Evolutionary conservation across 2,888 invertebrate genomes (phyloP).

Genomic region (Acrocyrtus sp.): DNA sequence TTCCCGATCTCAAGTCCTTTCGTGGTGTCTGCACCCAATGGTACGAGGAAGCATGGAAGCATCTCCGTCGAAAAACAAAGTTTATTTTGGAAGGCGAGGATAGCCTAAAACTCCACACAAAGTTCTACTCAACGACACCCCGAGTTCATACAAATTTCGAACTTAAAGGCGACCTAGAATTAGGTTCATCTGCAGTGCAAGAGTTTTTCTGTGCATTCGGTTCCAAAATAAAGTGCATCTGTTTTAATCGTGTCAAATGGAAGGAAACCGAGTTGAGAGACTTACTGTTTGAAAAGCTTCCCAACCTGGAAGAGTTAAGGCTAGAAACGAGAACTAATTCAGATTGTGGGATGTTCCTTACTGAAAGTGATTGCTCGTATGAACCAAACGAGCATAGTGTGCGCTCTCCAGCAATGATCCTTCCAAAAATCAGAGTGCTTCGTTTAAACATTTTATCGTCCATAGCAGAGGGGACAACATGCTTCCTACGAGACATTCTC

Average conservation of each 20-base stretch:
- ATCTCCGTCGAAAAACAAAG: slow-evolving; percentile 43
- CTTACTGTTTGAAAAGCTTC: slow-evolving; percentile 50
- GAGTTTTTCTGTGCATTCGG: slow-evolving; percentile 52
- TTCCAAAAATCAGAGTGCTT: slow-evolving; percentile 54
- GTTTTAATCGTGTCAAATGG: slow-evolving; percentile 57
- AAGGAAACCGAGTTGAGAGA: slow-evolving; percentile 46
- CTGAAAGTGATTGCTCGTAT: slow-evolving; percentile 11
- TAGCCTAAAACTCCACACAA: slow-evolving; percentile 30
- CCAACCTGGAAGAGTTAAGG: slow-evolving; percentile 52
- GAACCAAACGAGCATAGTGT: not conserved
- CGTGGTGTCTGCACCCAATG: slow-evolving; percentile 56
- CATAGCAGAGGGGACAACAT: slow-evolving; percentile 52
- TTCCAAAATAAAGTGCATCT: slow-evolving; percentile 43
- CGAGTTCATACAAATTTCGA: slow-evolving; percentile 44
- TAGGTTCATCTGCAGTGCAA: slow-evolving; percentile 44
- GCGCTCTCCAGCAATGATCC: not conserved
- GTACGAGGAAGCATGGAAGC: slow-evolving; percentile 52
- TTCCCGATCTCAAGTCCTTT: slow-evolving; percentile 55
- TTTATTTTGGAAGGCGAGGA: slow-evolving; percentile 50
- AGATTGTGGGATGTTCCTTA: slow-evolving; percentile 51
- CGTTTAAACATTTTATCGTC: slow-evolving; percentile 56
- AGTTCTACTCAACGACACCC: slow-evolving; percentile 6
- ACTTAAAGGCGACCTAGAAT: slow-evolving; percentile 52
- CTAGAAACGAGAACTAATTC: slow-evolving; percentile 55
- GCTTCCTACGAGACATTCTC: slow-evolving; percentile 54